A percentile compares a stretch with the other conserved stretches of the same genome.
These are phyloP conservation scores for Himalopsyche tibetana DNA, from an alignment of 2,888 invertebrate species.

Conservation along the genomic window DNA sequence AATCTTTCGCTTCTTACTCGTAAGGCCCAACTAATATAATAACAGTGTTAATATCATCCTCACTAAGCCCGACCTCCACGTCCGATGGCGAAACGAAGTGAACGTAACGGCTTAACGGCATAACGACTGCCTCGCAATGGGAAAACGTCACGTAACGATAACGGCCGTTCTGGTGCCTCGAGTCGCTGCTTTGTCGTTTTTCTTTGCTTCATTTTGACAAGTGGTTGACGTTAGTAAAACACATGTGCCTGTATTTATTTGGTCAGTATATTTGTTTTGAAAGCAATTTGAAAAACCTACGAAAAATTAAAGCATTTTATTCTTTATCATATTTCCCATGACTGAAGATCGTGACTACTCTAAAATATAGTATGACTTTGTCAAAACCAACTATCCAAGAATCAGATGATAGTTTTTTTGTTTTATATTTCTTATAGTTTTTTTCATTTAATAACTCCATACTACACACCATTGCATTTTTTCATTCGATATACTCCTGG, in stretches of 20 bases:
- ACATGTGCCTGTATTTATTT: background rate
- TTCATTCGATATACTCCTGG: too few species aligned
- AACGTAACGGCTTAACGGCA: conserved; percentile 45
- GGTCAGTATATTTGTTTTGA: too few species aligned
- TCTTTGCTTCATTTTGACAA: conserved; percentile 19
- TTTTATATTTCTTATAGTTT: too few species aligned
- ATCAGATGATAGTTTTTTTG: too few species aligned
- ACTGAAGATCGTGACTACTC: too few species aligned
- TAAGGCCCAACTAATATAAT: conserved; percentile 45
- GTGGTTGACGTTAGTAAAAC: background rate
- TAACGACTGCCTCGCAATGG: conserved; percentile 33
- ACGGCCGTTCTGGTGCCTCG: conserved; percentile 25
- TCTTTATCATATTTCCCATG: too few species aligned
- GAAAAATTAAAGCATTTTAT: too few species aligned
- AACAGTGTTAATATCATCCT: conserved; percentile 37
- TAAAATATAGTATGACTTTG: too few species aligned
- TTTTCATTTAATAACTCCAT: too few species aligned
- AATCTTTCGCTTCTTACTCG: conserved; percentile 32
- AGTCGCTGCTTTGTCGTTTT: conserved; percentile 13
- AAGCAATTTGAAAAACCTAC: too few species aligned
- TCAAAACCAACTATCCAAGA: too few species aligned
- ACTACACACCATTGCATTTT: too few species aligned
- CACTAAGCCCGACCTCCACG: conserved; percentile 45
- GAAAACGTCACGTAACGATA: conserved; percentile 46
- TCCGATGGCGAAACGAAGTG: conserved; percentile 36